phyloP scores from a whole-genome alignment of 2,113 vertebrate genomes.

The Etheostoma spectabile region DNA sequence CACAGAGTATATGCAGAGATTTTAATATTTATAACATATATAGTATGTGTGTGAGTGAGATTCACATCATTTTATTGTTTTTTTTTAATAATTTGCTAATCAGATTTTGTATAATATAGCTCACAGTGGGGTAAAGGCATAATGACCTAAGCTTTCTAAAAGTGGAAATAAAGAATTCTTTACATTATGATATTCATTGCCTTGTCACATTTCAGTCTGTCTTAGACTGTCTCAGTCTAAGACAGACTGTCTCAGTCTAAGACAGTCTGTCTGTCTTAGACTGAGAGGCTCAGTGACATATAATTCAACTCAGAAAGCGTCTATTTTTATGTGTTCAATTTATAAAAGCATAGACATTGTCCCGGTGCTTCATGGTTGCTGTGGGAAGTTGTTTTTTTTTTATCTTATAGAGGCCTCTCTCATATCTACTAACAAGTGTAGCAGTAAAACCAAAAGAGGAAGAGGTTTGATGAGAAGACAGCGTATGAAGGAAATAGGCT shows the following conservation, averaged over 20 bases:
- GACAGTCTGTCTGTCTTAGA: neutral
- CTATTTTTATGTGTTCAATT: constrained; percentile 20
- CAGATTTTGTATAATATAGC: neutral
- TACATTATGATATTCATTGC: neutral
- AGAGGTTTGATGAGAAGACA: constrained; percentile 60
- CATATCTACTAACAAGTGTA: constrained; percentile 24
- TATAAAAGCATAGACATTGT: neutral
- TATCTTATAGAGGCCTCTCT: constrained; percentile 15
- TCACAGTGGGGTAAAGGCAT: neutral
- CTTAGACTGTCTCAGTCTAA: too few relatives aligned
- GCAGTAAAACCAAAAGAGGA: constrained; percentile 75
- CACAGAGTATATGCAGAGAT: neutral
- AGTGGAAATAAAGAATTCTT: neutral
- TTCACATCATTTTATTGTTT: neutral
- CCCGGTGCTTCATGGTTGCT: neutral
- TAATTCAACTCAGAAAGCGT: neutral
- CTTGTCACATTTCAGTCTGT: neutral
- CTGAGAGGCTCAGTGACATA: neutral
- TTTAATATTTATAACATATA: neutral
- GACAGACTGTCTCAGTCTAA: too few relatives aligned
- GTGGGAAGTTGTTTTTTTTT: constrained; percentile 20
- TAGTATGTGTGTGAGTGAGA: neutral
- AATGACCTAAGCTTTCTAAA: neutral
- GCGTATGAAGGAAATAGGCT: constrained; percentile 83
- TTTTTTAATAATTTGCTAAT: neutral